Percentiles rank a stretch among this genome's conserved stretches.
Conservation (phyloP, 2,113 vertebrate species). For the Pterocles orientalis region DNA sequence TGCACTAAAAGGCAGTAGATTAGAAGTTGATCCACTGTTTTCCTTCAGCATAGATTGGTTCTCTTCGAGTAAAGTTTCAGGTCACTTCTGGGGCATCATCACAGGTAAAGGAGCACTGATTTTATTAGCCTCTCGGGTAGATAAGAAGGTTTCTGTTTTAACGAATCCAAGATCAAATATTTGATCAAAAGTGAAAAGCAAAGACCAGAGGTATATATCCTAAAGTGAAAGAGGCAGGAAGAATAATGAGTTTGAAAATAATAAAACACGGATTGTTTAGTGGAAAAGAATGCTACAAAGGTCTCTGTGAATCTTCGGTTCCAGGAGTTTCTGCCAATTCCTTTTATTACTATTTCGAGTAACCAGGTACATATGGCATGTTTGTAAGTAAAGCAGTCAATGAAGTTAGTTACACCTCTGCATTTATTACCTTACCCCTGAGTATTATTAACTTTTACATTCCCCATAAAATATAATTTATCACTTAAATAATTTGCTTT, state of each 20-base stretch:
- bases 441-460: conserved; percentile 86
- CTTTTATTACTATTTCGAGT: conserved; percentile 65
- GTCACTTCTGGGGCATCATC: conserved; percentile 56
- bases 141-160: conserved; percentile 67
- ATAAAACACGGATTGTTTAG: neutral
- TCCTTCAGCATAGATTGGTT: neutral
- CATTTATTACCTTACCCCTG: conserved; percentile 77
- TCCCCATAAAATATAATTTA: conserved; percentile 84
- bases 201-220: conserved; percentile 22
- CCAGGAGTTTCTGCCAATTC: conserved; percentile 27
- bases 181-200: conserved; percentile 73
- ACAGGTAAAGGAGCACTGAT: conserved; percentile 12
- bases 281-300: neutral
- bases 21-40: neutral
- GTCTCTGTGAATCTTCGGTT: neutral
- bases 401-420: conserved; percentile 80
- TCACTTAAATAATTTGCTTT: conserved; percentile 84
- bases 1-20: neutral
- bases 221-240: neutral
- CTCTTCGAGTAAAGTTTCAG: conserved; percentile 23
- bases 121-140: conserved; percentile 65
- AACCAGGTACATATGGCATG: conserved; percentile 75
- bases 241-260: conserved; percentile 3
- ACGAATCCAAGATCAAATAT: conserved; percentile 62
- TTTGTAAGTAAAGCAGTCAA: conserved; percentile 78